These are phyloP conservation scores for Sphenodon punctatus DNA, from an alignment of 2,797 vertebrate genomes.

Conservation along the genomic window DNA sequence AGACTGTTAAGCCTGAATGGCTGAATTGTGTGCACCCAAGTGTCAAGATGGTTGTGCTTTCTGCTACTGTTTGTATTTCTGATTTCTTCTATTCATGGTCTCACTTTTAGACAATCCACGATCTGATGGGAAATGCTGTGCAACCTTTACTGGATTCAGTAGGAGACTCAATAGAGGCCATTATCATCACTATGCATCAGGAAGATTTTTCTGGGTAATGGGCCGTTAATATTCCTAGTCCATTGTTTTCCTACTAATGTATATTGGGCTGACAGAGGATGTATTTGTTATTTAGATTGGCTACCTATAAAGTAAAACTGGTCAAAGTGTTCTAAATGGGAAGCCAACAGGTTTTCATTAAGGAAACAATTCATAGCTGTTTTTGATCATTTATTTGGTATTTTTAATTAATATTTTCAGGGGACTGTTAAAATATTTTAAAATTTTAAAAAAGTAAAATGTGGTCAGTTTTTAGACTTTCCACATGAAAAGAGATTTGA, in stretches of 20 bases:
- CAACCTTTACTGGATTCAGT: conserved; percentile 93
- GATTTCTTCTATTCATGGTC: conserved; percentile 33
- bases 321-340: background rate
- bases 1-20: too few relatives aligned
- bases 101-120: conserved; percentile 80
- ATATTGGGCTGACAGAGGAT: background rate
- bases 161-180: conserved; percentile 94
- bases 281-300: background rate
- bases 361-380: background rate
- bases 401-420: conserved; percentile 6
- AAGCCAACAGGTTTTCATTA: background rate
- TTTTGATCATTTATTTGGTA: background rate
- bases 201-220: conserved; percentile 94
- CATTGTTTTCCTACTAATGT: background rate
- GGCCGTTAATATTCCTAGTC: conserved; percentile 12
- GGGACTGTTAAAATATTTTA: background rate
- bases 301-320: conserved; percentile 4
- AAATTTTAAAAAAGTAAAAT: background rate
- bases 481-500: background rate
- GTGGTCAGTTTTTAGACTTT: background rate
- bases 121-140: conserved; percentile 90
- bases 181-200: conserved; percentile 96
- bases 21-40: too few relatives aligned
- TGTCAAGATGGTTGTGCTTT: conserved; percentile 41
- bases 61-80: conserved; percentile 30